Base-by-base conservation (phyloP, 2,888 invertebrate genomes). In the Plutella xylostella region DNA sequence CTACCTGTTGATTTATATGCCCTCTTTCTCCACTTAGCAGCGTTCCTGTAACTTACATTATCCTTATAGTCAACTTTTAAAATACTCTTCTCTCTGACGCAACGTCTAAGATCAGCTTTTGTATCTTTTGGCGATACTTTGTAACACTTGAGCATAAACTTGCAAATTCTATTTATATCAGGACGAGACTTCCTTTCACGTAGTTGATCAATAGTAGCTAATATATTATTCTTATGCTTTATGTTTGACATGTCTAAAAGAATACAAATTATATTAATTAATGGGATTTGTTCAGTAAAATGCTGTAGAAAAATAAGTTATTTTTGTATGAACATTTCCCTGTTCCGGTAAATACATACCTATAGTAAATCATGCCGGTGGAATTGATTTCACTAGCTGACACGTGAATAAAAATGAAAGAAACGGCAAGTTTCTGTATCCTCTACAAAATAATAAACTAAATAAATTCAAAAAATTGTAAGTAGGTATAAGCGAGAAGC, bases 41-140 rank as follows among this genome's bases (percentile, higher is more conserved):
- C 91, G 80, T 92, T 93, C 58, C 94, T 86, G 68, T 94, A 94
- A 78, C 92, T 93, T 55, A 90, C 91, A 75, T 89, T 92, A 60
- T 93, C 93, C 77, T 94, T 94, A 71, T 93, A 94, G 64, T 93
- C 92, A 22, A 94, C 94, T 85, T 92, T 92, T 53, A 90, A 87
- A 45, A 94, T 90, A 57, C 89, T 87, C 65, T 90, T 91, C 48
- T 88, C 88, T 56, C 90, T 90, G 12, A 93, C 88, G 59, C 94
- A 88, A 67, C 88, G 87, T 65, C 91, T 90, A 30, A 94, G 83
- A 71, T 91, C 91, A 48, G 88, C 83, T 63, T 88, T 89, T 15
- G 90, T 89, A 54, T 90, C 92, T 52, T 85, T 85, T 39, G 88
- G 87, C 61, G 88, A 85, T 47, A 92, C 87, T 60, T 90, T 89